Evolutionary conservation across 2,797 vertebrate species (phyloP).

Genomic region (Prunella strophiata): DNA sequence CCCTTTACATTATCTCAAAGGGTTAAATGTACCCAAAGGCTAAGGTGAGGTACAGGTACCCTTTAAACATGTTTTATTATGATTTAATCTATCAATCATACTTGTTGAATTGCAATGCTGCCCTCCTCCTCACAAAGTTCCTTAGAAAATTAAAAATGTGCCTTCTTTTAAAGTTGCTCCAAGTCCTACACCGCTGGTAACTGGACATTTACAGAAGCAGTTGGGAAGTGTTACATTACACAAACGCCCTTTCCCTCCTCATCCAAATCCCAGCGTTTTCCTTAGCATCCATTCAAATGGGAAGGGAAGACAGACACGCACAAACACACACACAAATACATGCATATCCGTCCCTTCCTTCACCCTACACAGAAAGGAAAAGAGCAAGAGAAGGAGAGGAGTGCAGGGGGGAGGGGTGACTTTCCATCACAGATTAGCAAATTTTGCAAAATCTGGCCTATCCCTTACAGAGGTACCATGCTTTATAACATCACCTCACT

Average conservation of each 20-base stretch:
- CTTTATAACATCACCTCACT: not conserved
- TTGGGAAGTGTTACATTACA: not conserved
- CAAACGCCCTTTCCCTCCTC: not conserved
- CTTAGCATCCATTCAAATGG: not conserved
- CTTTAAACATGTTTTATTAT: not conserved
- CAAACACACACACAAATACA: not conserved
- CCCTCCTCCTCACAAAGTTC: not conserved
- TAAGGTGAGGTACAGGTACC: not conserved
- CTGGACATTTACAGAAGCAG: not conserved
- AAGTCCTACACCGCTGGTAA: not conserved
- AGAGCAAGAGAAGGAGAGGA: not conserved
- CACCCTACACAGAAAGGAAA: not conserved
- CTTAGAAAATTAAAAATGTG: not conserved
- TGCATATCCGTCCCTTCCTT: not conserved
- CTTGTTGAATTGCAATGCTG: not conserved
- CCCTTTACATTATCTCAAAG: not conserved
- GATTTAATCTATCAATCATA: not conserved
- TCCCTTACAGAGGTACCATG: not conserved
- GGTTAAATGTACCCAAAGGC: not conserved
- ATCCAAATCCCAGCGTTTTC: not conserved
- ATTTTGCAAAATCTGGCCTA: slow-evolving; percentile 24
- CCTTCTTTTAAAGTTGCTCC: not conserved
- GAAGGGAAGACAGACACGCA: not conserved
- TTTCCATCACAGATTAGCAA: not conserved
- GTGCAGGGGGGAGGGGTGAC: slow-evolving; percentile 15